Evolutionary conservation across 2,113 vertebrate species (phyloP).

Genomic region (Rafetus swinhoei): DNA sequence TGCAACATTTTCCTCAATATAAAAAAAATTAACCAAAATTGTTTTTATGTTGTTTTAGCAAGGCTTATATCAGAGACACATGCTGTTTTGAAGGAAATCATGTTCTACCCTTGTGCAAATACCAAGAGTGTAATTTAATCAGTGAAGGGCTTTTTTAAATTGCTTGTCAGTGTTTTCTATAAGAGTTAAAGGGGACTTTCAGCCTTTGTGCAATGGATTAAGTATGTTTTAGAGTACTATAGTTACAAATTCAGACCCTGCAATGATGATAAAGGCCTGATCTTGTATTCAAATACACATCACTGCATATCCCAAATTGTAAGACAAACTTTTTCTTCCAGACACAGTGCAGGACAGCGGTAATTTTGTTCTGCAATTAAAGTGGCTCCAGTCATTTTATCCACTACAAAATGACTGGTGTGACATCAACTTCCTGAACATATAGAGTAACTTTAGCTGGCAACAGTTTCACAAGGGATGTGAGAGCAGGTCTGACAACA

Average conservation of each 20-base stretch:
- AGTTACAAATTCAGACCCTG: not conserved
- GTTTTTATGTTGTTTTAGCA: not conserved
- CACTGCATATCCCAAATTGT: not conserved
- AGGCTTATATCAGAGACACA: not conserved
- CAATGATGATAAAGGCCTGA: not conserved
- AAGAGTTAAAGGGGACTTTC: conserved; percentile 3
- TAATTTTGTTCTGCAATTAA: conserved; percentile 48
- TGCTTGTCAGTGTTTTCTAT: conserved; percentile 6
- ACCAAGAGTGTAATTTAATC: not conserved
- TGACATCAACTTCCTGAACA: conserved; percentile 37
- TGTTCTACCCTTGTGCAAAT: not conserved
- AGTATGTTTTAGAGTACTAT: not conserved
- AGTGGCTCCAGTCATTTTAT: conserved; percentile 21
- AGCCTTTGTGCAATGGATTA: conserved; percentile 11
- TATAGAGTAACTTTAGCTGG: not conserved
- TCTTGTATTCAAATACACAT: not conserved
- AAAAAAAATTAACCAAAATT: not conserved
- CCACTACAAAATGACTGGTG: conserved; percentile 19
- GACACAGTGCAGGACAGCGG: not conserved
- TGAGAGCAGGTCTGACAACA: not conserved
- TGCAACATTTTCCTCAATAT: not conserved
- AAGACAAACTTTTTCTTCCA: not conserved
- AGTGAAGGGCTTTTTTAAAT: not conserved
- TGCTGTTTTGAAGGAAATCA: not conserved
- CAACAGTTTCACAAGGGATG: not conserved